Evolutionary conservation across 1,140 invertebrate species (phyloP).

Genomic region (Thrips palmi): DNA sequence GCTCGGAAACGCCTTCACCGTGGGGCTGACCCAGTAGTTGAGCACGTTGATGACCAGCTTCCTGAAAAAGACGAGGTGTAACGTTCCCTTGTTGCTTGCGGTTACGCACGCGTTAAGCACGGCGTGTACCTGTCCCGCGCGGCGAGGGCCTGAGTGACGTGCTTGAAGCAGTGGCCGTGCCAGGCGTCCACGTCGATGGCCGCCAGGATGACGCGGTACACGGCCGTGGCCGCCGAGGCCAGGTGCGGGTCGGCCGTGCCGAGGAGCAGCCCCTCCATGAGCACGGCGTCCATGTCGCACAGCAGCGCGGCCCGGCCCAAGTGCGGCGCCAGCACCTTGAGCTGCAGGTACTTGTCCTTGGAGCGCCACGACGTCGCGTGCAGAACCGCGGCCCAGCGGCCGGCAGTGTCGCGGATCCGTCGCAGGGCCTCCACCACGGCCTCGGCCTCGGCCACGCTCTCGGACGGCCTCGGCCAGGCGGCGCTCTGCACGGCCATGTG

Average conservation of each 20-base stretch:
- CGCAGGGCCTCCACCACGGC: neutral
- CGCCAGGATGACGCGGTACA: conserved; percentile 14
- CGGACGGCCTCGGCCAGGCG: neutral
- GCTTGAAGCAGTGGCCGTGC: conserved; percentile 11
- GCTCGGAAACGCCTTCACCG: conserved; percentile 13
- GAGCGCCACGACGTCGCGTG: neutral
- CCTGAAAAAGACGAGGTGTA: conserved; percentile 13
- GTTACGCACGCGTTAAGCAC: too few relatives aligned
- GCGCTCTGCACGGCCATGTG: conserved; percentile 7
- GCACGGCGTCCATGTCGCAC: too few relatives aligned
- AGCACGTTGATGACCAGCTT: conserved; percentile 15
- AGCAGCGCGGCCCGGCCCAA: too few relatives aligned
- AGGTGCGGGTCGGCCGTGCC: conserved; percentile 15
- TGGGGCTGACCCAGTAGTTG: conserved; percentile 16
- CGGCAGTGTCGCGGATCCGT: neutral
- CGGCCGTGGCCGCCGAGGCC: conserved; percentile 14
- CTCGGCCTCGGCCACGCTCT: neutral
- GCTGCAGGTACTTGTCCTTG: conserved; percentile 2
- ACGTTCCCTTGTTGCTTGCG: conserved; percentile 9
- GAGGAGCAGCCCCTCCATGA: conserved; percentile 10
- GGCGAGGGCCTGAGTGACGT: conserved; percentile 10
- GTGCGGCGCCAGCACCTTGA: conserved; percentile 5
- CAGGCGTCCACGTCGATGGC: conserved; percentile 13
- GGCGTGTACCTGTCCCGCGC: neutral
- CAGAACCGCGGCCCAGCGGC: conserved; percentile 8